A percentile compares a stretch with the other conserved stretches of the same genome.
These are phyloP conservation scores for Tyto alba DNA, from an alignment of 2,113 vertebrate genomes.

Conservation along the genomic window DNA sequence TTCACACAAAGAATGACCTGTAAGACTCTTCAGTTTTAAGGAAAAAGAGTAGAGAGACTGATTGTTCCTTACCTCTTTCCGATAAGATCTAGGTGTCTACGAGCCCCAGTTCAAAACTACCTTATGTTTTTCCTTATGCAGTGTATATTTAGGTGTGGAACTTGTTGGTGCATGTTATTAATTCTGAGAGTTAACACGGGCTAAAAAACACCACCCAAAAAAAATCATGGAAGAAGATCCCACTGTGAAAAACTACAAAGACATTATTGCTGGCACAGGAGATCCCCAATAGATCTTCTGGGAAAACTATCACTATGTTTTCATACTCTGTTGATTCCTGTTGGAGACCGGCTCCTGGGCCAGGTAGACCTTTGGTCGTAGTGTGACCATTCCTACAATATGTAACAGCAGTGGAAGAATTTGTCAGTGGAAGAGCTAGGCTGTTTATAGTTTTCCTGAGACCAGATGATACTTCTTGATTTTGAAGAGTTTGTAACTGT, in stretches of 20 bases:
- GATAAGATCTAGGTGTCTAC: not conserved
- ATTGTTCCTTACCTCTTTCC: not conserved
- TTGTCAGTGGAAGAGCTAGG: not conserved
- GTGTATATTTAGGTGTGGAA: not conserved
- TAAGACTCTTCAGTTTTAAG: not conserved
- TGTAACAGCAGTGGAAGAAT: not conserved
- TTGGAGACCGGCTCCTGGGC: not conserved
- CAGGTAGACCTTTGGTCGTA: not conserved
- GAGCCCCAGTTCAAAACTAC: not conserved
- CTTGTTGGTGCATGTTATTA: not conserved
- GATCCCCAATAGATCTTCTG: not conserved
- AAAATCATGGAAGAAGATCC: not conserved
- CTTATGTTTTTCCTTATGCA: not conserved
- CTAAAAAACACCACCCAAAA: not conserved
- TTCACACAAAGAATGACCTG: not conserved
- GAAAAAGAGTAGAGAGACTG: not conserved
- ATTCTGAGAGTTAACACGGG: not conserved
- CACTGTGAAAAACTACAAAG: not conserved
- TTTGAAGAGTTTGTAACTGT: not conserved
- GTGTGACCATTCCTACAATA: accelerated
- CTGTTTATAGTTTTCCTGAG: not conserved
- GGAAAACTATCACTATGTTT: not conserved
- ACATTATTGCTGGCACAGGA: not conserved
- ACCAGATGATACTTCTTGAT: not conserved
- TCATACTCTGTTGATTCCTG: not conserved